phyloP scores from a whole-genome alignment of 1,140 invertebrate genomes.

The Psix sp. region DNA sequence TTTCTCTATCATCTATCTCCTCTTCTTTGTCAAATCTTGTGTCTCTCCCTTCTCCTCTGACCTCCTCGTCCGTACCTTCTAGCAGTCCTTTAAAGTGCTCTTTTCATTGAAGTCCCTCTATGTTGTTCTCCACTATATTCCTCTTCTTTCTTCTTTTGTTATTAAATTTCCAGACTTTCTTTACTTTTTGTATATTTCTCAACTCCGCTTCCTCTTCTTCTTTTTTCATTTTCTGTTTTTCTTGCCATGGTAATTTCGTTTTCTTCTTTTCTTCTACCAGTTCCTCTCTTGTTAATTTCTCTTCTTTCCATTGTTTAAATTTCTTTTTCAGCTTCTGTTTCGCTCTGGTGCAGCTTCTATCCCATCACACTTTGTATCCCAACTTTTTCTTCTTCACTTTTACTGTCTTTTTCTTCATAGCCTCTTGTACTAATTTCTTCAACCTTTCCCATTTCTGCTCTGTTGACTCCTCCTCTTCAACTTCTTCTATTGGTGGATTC shows the following conservation, averaged over 20 bases:
- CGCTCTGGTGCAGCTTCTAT: conserved; percentile 3
- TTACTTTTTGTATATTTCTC: conserved; percentile 4
- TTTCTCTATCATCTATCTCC: background rate
- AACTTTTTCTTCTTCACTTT: conserved; percentile 4
- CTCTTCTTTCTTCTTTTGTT: conserved; percentile 12
- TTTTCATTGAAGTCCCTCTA: background rate
- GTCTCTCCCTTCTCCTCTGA: background rate
- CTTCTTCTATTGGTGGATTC: background rate
- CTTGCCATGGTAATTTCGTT: conserved; percentile 4
- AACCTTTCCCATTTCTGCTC: conserved; percentile 3
- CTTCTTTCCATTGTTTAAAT: conserved; percentile 1
- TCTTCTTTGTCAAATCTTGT: background rate
- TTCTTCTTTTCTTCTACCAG: conserved; percentile 5
- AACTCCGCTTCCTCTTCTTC: conserved; percentile 22
- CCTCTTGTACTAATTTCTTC: background rate
- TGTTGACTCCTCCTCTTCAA: background rate
- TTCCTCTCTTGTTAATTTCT: conserved; percentile 6
- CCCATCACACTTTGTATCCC: conserved; percentile 17
- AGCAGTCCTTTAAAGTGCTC: background rate
- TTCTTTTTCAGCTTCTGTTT: conserved; percentile 9
- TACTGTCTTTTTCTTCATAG: conserved; percentile 3
- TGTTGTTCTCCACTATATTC: background rate
- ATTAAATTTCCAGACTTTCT: conserved; percentile 1
- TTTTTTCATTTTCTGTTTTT: conserved; percentile 8
- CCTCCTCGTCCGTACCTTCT: background rate